phyloP scores from a whole-genome alignment of 2,113 vertebrate genomes.

The Dunckerocampus dactyliophorus region DNA sequence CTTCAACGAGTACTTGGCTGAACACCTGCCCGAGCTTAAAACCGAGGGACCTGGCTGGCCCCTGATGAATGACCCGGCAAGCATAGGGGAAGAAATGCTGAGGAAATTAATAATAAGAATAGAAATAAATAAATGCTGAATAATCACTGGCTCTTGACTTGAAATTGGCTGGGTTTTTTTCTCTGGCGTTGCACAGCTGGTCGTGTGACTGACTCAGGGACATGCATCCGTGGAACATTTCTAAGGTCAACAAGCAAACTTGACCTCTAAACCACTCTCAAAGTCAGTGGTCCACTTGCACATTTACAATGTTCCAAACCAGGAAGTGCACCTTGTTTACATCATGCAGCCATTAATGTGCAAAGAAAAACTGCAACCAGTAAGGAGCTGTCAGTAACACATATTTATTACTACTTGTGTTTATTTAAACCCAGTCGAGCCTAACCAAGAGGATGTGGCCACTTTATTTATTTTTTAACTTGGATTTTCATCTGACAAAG shows the following conservation, averaged over 20 bases:
- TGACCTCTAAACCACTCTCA: conserved; percentile 1
- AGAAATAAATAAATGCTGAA: too few species aligned
- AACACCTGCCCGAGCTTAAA: too few species aligned
- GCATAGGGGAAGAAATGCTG: too few species aligned
- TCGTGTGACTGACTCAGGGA: background rate
- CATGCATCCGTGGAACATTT: background rate
- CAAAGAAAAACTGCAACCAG: background rate
- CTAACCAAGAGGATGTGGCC: background rate
- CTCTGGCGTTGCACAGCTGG: background rate
- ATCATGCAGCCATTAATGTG: background rate
- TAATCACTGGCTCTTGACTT: background rate
- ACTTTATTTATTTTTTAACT: too few species aligned
- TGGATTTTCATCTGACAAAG: too few species aligned
- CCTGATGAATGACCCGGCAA: too few species aligned
- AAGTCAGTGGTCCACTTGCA: background rate
- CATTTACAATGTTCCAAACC: background rate
- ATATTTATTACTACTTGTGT: background rate
- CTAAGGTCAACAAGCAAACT: conserved; percentile 7
- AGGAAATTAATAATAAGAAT: too few species aligned
- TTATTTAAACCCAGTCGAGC: conserved; percentile 13
- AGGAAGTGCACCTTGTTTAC: background rate
- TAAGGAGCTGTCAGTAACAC: too few species aligned
- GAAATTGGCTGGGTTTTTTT: background rate
- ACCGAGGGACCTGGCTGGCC: too few species aligned
- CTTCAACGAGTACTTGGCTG: background rate